Percentiles rank a stretch among this genome's conserved stretches.
These are phyloP conservation scores for Heliconius cydno DNA, from an alignment of 2,888 invertebrate genomes.

Conservation along the genomic window DNA sequence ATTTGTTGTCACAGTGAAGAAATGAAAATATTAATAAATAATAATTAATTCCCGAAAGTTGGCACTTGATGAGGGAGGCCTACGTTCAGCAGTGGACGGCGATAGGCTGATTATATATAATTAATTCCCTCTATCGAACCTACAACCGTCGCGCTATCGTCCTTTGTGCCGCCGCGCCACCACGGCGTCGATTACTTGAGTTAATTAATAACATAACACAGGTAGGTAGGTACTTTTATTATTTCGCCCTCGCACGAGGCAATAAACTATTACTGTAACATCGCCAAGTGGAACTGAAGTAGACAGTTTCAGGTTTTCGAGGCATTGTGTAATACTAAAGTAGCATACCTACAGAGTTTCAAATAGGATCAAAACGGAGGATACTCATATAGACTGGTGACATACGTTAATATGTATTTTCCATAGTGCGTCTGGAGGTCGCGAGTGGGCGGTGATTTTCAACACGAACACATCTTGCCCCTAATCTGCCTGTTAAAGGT, in stretches of 20 bases:
- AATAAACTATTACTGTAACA: not conserved
- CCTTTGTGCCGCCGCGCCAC: too few species aligned
- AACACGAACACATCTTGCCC: conserved; percentile 31
- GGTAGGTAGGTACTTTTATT: not conserved
- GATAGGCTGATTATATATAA: too few species aligned
- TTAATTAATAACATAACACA: too few species aligned
- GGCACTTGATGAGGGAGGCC: too few species aligned
- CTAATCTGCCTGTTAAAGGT: conserved; percentile 34
- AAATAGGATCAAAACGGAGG: conserved; percentile 6
- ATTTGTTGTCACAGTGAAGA: too few species aligned
- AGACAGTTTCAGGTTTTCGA: not conserved
- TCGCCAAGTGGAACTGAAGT: not conserved
- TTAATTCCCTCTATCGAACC: too few species aligned
- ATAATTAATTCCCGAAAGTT: too few species aligned
- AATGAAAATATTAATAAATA: too few species aligned
- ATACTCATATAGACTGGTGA: not conserved
- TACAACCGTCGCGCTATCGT: too few species aligned
- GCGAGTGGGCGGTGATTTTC: conserved; percentile 30
- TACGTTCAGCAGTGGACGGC: too few species aligned
- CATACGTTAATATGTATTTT: conserved; percentile 1
- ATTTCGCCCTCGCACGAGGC: not conserved
- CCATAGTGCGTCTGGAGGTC: conserved; percentile 1
- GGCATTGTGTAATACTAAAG: not conserved
- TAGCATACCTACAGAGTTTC: not conserved
- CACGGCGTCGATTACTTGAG: too few species aligned